These are phyloP conservation scores for Ecliptopera silaceata DNA, from an alignment of 2,888 invertebrate species.

Conservation along the genomic window DNA sequence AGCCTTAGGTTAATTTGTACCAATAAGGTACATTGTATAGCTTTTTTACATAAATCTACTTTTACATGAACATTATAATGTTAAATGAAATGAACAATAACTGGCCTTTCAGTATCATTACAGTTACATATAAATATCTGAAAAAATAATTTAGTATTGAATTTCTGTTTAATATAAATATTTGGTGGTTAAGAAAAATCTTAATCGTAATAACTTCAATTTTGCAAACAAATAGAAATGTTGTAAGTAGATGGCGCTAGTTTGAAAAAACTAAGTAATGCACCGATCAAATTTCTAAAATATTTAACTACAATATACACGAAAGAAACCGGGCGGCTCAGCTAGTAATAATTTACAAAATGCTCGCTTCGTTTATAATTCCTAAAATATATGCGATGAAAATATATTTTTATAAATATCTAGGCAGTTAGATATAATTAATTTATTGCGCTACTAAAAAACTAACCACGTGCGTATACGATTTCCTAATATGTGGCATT, in stretches of 20 bases:
- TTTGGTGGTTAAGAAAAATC: too few species aligned
- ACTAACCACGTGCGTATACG: slow-evolving; percentile 5
- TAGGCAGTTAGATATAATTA: slow-evolving; percentile 7
- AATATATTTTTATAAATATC: slow-evolving; percentile 18
- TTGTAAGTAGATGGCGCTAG: not conserved
- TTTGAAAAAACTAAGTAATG: not conserved
- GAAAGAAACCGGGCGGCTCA: too few species aligned
- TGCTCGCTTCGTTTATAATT: too few species aligned
- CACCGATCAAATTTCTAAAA: too few species aligned
- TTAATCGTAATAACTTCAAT: too few species aligned
- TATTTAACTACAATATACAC: too few species aligned
- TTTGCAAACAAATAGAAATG: not conserved
- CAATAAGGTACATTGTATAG: slow-evolving; percentile 34
- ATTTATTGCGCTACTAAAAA: slow-evolving; percentile 23
- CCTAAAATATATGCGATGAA: slow-evolving; percentile 14
- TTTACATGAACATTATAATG: slow-evolving; percentile 16
- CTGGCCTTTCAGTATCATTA: not conserved
- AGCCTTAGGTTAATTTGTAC: slow-evolving; percentile 39
- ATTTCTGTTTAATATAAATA: too few species aligned
- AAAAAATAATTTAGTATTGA: too few species aligned
- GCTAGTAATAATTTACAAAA: not conserved
- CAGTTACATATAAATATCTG: too few species aligned
- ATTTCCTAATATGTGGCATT: not conserved
- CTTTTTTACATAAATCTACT: slow-evolving; percentile 32
- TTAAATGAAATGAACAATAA: slow-evolving; percentile 3